Percentiles rank a stretch among this genome's conserved stretches.
Evolutionary conservation across 2,888 invertebrate species (phyloP).

Genomic region (Pollenia amentaria): DNA sequence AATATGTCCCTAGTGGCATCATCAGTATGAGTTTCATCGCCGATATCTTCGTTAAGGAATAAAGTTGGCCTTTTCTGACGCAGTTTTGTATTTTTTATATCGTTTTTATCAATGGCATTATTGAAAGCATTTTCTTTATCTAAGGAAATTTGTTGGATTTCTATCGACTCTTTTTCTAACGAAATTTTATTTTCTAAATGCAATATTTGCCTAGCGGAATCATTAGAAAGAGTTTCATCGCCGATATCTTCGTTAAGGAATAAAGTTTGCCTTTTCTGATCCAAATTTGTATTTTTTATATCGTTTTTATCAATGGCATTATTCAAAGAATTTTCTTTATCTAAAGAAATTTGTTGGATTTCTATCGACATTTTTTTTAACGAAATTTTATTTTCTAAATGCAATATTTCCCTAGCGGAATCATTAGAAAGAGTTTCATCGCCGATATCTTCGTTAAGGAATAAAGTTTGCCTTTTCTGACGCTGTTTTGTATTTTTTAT

Average conservation of each 20-base stretch:
- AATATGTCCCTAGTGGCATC: not conserved
- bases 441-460: not conserved
- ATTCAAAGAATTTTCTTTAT: no score
- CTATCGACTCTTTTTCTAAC: no score
- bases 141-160: not conserved
- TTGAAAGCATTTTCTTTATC: not conserved
- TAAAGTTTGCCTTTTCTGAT: no score
- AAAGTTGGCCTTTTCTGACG: not conserved
- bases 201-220: not conserved
- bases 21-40: not conserved
- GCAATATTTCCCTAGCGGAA: not conserved
- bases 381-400: slow-evolving; percentile 19
- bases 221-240: not conserved
- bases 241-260: not conserved
- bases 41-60: not conserved
- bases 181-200: no score
- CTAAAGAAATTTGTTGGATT: no score
- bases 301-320: no score
- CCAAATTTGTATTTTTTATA: no score
- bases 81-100: not conserved
- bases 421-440: not conserved
- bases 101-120: not conserved
- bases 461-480: not conserved
- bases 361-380: not conserved
- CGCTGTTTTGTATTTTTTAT: not conserved